Percentiles rank a stretch among this genome's conserved stretches.
phyloP scores from a whole-genome alignment of 2,797 vertebrate species.

The Catharus ustulatus region DNA sequence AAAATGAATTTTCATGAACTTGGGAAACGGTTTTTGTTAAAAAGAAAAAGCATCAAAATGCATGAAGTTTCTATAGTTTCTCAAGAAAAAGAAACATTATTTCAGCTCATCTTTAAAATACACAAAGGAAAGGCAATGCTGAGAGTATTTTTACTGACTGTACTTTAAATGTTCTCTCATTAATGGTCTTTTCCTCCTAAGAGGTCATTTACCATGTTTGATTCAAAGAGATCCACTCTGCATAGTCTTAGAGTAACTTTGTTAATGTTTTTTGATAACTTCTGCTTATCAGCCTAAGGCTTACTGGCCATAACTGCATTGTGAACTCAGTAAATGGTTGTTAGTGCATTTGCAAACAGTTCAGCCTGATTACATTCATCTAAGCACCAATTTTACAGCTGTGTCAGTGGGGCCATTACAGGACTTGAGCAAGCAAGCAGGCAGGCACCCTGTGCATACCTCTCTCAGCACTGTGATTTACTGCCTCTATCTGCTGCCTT shows the following conservation, averaged over 20 bases:
- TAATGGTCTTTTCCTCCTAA: background rate
- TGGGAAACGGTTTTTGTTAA: background rate
- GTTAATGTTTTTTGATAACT: constrained; percentile 38
- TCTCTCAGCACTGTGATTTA: constrained; percentile 13
- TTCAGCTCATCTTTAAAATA: background rate
- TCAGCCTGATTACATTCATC: constrained; percentile 16
- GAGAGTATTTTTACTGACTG: background rate
- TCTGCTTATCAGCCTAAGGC: constrained; percentile 12
- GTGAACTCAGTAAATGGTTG: background rate
- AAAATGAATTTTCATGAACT: background rate
- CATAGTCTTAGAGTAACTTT: background rate
- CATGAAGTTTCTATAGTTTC: background rate
- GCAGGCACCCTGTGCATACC: constrained; percentile 12
- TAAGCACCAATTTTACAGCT: constrained; percentile 41
- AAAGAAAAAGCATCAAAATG: background rate
- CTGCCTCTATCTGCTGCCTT: constrained; percentile 46
- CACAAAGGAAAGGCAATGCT: background rate
- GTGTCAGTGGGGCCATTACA: constrained; percentile 21
- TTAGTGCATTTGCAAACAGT: constrained; percentile 7
- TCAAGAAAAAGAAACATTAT: background rate
- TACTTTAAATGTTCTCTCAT: background rate
- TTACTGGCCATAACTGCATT: constrained; percentile 2
- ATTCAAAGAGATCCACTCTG: background rate
- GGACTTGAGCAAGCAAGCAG: background rate
- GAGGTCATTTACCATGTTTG: background rate